phyloP scores from a whole-genome alignment of 2,113 vertebrate genomes.

The Theristicus caerulescens region DNA sequence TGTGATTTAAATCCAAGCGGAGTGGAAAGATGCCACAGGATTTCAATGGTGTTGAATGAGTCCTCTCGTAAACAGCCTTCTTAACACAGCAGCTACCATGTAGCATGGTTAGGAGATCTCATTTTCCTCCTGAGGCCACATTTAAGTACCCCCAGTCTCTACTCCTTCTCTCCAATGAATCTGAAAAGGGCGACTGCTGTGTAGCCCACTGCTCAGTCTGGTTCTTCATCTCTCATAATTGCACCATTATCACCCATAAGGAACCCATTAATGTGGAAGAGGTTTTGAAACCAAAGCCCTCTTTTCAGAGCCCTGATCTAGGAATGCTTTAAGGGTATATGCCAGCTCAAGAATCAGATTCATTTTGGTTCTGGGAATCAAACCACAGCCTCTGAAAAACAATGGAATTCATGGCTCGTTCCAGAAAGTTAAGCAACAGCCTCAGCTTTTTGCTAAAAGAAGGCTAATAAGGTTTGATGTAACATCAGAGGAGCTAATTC shows the following conservation, averaged over 20 bases:
- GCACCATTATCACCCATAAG: slow-evolving; percentile 57
- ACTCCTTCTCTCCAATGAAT: not conserved
- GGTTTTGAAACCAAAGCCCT: slow-evolving; percentile 58
- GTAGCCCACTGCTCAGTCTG: not conserved
- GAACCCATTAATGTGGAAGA: slow-evolving; percentile 64
- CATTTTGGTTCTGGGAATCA: slow-evolving; percentile 71
- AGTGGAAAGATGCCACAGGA: not conserved
- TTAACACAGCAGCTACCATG: not conserved
- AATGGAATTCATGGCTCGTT: slow-evolving; percentile 64
- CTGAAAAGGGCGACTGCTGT: not conserved
- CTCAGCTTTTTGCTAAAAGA: slow-evolving; percentile 56
- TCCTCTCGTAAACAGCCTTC: not conserved
- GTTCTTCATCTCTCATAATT: slow-evolving; percentile 15
- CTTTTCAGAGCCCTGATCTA: slow-evolving; percentile 69
- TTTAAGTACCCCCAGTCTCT: not conserved
- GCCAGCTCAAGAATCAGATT: slow-evolving; percentile 74
- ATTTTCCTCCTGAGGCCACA: not conserved
- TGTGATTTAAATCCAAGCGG: not conserved
- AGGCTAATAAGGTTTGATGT: slow-evolving; percentile 57
- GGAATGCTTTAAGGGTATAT: slow-evolving; percentile 67
- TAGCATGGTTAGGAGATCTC: not conserved
- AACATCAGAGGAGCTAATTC: slow-evolving; percentile 58
- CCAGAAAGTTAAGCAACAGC: slow-evolving; percentile 69
- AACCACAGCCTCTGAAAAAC: slow-evolving; percentile 67
- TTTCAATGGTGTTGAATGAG: not conserved